phyloP scores from a whole-genome alignment of 2,888 invertebrate species.

The Pharmacophagus antenor region DNA sequence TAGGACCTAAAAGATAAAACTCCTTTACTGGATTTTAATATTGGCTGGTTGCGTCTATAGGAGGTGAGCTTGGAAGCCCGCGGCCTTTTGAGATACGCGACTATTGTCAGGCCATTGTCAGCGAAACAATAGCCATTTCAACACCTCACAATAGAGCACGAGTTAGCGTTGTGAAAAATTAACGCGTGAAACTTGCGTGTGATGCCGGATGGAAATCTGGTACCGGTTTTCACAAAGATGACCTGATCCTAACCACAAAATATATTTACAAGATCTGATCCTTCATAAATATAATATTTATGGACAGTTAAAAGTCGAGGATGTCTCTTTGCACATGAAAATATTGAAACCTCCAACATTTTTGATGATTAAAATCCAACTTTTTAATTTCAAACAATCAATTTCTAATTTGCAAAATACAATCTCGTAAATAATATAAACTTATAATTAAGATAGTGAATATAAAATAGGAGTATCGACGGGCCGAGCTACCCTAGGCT shows the following conservation, averaged over 20 bases:
- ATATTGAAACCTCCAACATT: too few relatives aligned
- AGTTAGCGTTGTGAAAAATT: constrained; percentile 64
- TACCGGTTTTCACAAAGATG: constrained; percentile 32
- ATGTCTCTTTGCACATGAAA: too few relatives aligned
- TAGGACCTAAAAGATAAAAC: constrained; percentile 8
- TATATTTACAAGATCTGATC: neutral
- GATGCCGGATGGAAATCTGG: constrained; percentile 39
- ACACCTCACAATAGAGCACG: constrained; percentile 62
- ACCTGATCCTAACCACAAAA: neutral
- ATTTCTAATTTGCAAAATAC: neutral
- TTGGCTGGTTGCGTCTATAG: constrained; percentile 25
- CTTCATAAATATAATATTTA: neutral
- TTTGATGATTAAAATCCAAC: neutral
- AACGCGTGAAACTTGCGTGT: constrained; percentile 54
- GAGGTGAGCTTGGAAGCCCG: constrained; percentile 47
- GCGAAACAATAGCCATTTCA: constrained; percentile 60
- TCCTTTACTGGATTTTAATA: constrained; percentile 23
- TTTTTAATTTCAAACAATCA: neutral
- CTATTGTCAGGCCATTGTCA: constrained; percentile 63
- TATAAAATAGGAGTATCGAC: constrained; percentile 31
- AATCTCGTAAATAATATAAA: neutral
- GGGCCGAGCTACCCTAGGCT: constrained; percentile 42
- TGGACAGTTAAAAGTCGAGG: too few relatives aligned
- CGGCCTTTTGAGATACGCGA: constrained; percentile 60
- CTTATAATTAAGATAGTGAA: constrained; percentile 14